phyloP scores from a whole-genome alignment of 2,113 vertebrate species.

The Heterocephalus glaber region DNA sequence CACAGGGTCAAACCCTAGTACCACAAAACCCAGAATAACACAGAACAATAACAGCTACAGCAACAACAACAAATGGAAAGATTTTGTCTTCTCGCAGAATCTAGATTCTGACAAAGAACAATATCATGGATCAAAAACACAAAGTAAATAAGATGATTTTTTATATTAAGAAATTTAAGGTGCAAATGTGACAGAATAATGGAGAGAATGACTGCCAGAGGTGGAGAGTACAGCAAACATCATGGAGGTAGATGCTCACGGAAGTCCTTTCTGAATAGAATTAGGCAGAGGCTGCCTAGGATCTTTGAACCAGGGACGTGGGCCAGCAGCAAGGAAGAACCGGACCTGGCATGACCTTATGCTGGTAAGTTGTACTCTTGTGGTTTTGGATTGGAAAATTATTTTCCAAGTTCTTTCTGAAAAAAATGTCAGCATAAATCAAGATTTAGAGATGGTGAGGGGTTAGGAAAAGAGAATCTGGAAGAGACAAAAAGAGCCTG shows the following conservation, averaged over 20 bases:
- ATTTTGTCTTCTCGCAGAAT: neutral
- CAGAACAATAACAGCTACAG: neutral
- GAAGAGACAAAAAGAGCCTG: neutral
- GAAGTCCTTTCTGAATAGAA: too few species aligned
- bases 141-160: neutral
- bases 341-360: neutral
- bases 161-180: neutral
- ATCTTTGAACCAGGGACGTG: neutral
- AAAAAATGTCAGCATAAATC: neutral
- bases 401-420: neutral
- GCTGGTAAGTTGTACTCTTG: neutral
- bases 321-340: neutral
- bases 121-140: neutral
- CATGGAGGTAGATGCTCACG: neutral
- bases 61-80: neutral
- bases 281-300: rapidly evolving
- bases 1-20: neutral
- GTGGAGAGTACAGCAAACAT: neutral
- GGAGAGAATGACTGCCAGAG: rapidly evolving
- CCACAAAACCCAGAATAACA: neutral
- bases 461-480: neutral
- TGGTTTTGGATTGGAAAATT: neutral
- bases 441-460: neutral
- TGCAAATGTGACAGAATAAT: neutral
- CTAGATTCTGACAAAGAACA: neutral